Conservation (phyloP, 2,113 vertebrate genomes). For the Dendropsophus ebraccatus region DNA sequence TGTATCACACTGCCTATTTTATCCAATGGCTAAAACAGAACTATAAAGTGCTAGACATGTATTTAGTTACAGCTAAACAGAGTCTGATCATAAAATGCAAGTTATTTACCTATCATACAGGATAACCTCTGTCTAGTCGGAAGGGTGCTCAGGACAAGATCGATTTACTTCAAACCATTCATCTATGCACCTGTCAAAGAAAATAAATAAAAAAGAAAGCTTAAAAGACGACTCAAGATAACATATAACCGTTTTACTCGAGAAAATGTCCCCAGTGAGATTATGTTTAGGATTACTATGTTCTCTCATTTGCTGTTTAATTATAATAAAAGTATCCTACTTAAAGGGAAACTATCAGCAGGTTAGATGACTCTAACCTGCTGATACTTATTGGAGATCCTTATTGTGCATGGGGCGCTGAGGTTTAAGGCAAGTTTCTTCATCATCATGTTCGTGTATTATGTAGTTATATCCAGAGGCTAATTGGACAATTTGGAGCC, state of each 20-base stretch:
- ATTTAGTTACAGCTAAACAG: background rate
- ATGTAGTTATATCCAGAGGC: too few relatives aligned
- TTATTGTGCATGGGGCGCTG: too few relatives aligned
- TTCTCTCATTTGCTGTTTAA: too few relatives aligned
- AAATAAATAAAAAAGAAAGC: background rate
- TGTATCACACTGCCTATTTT: background rate
- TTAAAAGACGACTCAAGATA: background rate
- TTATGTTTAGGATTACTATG: background rate
- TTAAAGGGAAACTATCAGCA: too few relatives aligned
- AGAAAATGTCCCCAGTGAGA: background rate
- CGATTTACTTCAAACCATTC: slow-evolving; percentile 98
- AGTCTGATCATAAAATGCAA: background rate
- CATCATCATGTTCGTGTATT: too few relatives aligned
- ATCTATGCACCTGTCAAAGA: slow-evolving; percentile 87
- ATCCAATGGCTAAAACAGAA: background rate
- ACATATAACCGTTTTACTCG: background rate
- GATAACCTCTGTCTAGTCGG: slow-evolving; percentile 78
- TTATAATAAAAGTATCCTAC: too few relatives aligned
- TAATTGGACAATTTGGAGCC: too few relatives aligned
- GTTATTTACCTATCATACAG: slow-evolving; percentile 71
- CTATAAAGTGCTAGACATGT: background rate
- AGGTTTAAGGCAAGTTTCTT: too few relatives aligned
- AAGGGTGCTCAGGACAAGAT: slow-evolving; percentile 95
- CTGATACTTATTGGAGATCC: too few relatives aligned
- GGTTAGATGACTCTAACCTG: too few relatives aligned